These are phyloP conservation scores for Scalopus aquaticus DNA, from an alignment of 2,113 vertebrate species.

Conservation along the genomic window DNA sequence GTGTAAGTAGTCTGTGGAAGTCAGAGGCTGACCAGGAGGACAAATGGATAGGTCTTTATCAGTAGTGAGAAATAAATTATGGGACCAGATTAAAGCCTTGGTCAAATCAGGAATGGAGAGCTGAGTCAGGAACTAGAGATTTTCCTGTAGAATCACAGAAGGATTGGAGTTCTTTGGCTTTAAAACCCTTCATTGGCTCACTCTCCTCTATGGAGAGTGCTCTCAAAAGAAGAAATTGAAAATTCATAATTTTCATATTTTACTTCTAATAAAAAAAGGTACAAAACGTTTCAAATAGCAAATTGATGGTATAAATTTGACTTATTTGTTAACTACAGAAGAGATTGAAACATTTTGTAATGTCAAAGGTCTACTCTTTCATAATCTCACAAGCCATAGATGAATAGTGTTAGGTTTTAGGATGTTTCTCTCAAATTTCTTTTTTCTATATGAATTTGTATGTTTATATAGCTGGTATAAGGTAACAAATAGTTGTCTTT, in stretches of 20 bases:
- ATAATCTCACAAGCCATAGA: not conserved
- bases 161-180: not conserved
- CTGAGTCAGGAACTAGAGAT: not conserved
- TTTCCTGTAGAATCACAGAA: not conserved
- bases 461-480: not conserved
- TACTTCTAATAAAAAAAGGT: constrained; percentile 36
- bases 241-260: not conserved
- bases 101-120: not conserved
- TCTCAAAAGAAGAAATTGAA: not conserved
- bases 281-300: not conserved
- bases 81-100: not conserved
- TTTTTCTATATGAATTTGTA: not conserved
- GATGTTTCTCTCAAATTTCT: not conserved
- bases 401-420: not conserved
- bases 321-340: not conserved
- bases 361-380: not conserved
- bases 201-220: not conserved
- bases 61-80: not conserved
- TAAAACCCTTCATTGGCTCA: not conserved
- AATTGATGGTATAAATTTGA: not conserved
- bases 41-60: not conserved
- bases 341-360: not conserved
- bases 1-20: not conserved
- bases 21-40: not conserved
- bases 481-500: not conserved